Base-by-base conservation (phyloP, 2,113 vertebrate genomes). In the Dicrurus megarhynchus region DNA sequence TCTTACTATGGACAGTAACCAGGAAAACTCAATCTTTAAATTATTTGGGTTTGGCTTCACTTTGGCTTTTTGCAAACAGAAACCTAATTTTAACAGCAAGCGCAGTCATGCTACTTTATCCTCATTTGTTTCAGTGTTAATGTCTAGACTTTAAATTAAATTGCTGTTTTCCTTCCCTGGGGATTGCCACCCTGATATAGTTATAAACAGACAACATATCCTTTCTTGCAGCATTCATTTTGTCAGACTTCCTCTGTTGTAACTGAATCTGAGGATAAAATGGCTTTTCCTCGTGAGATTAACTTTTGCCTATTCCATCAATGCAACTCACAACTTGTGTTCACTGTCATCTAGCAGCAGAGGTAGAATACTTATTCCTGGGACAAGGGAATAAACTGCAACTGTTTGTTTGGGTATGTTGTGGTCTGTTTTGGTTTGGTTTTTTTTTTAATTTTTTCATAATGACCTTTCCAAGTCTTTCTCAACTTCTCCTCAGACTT, bases 111-210 rank as follows among this genome's bases (percentile, higher is more conserved):
- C 59, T 89, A 77, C 47, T 85, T 92, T 61, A 61, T 73, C 60
- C 53, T 83, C 27, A 26, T 84, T 93, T 87, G 71, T 92, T 95
- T 77, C 47, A 70, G 35, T 52, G 76, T 89, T 95, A 67, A 92
- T 67, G 68, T 70, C 64, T 92, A 77, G 73, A 71, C 39, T 95
- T 86, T 74, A 95, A 96, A 76, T 88, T 89, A 89, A 90, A 90
- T 61, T 46, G 42, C 53, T 86, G 13, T 52, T 90, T 95, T 92
- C 39, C 39, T 92, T 65, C 83, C 73, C 86, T 44, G 24, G 56
- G 56, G 76, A 92, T 84, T 92, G 44, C 64, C 63, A 44, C 65
- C 35, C 35, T 81, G 56, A 78, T 87, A 68, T 20, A 80, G 46
- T 80, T 86, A 68, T 55, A 96, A 95, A 89, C 35, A 74, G 76